phyloP scores from a whole-genome alignment of 2,797 vertebrate genomes.

The Bradypus variegatus region DNA sequence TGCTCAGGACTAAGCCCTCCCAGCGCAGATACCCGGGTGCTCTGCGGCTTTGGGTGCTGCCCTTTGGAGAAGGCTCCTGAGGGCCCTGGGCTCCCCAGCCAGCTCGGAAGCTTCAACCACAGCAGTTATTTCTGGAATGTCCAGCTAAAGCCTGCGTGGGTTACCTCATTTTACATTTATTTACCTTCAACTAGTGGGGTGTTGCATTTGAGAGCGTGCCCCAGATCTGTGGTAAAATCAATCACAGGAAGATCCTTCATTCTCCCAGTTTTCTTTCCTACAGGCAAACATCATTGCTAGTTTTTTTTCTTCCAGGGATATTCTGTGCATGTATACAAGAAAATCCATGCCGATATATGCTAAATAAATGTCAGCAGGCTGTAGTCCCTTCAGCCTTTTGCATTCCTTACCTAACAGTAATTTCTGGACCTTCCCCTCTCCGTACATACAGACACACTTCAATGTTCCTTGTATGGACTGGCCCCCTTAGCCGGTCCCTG shows the following conservation, averaged over 20 bases:
- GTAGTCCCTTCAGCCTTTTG: background rate
- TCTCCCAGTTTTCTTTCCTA: background rate
- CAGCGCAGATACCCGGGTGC: background rate
- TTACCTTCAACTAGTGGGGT: background rate
- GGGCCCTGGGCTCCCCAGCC: background rate
- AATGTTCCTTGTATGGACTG: background rate
- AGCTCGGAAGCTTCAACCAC: background rate
- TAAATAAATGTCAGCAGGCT: background rate
- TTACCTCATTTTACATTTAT: background rate
- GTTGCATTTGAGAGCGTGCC: background rate
- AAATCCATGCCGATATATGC: background rate
- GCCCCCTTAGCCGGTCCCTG: background rate
- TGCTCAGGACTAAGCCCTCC: too few relatives aligned
- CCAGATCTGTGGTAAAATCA: background rate
- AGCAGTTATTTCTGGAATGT: background rate
- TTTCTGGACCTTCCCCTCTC: background rate
- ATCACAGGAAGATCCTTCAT: background rate
- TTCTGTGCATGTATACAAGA: background rate
- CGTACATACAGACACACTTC: background rate
- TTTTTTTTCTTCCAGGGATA: background rate
- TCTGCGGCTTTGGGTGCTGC: background rate
- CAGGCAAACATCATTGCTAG: background rate
- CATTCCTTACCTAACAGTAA: background rate
- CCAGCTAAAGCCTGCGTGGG: background rate
- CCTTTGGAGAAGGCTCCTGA: background rate